Percentiles rank a stretch among this genome's conserved stretches.
phyloP scores from a whole-genome alignment of 2,113 vertebrate genomes.

The Oryctolagus cuniculus region DNA sequence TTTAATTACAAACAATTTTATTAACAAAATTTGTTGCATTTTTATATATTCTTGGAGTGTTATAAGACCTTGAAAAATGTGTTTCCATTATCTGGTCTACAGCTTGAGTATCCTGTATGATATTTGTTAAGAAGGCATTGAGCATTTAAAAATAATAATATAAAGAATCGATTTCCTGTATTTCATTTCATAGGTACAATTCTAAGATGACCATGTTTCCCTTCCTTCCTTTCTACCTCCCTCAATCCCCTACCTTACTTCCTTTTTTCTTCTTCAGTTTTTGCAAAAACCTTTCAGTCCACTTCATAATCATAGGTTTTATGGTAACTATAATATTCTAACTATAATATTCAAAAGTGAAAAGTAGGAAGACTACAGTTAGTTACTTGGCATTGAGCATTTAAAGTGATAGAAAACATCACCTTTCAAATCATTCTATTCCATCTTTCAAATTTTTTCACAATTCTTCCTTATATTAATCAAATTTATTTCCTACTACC shows the following conservation, averaged over 20 bases:
- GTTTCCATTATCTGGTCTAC: neutral
- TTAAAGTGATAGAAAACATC: neutral
- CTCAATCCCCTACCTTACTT: too few species aligned
- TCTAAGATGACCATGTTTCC: too few species aligned
- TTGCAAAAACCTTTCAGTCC: too few species aligned
- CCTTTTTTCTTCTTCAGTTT: too few species aligned
- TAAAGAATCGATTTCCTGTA: too few species aligned
- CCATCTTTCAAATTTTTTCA: neutral
- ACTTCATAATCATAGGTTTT: too few species aligned
- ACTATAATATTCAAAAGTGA: too few species aligned
- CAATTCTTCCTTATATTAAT: neutral
- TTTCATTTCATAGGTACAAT: too few species aligned
- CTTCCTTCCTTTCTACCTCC: too few species aligned
- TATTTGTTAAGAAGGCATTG: neutral
- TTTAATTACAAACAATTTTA: neutral
- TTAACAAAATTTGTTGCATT: neutral
- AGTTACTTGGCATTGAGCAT: neutral
- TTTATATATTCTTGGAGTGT: neutral
- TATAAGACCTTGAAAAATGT: neutral
- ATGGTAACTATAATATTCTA: too few species aligned
- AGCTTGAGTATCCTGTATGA: neutral
- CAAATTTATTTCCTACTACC: neutral
- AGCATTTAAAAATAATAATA: neutral
- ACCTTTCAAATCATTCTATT: neutral
- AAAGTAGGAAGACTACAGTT: too few species aligned